Evolutionary conservation across 2,888 invertebrate species (phyloP).

Genomic region (Cerceris ruficornis): DNA sequence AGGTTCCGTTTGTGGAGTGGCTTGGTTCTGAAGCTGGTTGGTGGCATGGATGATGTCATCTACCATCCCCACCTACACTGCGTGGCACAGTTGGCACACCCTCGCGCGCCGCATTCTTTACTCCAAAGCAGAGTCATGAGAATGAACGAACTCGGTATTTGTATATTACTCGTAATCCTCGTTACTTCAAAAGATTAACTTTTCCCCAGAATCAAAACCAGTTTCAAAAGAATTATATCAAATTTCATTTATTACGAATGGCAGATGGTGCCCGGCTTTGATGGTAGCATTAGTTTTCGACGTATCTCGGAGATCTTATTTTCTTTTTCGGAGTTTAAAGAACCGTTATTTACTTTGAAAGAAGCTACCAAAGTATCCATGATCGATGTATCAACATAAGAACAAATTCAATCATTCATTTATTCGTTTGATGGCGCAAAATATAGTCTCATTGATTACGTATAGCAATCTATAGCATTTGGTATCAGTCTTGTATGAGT

Average conservation of each 20-base stretch:
- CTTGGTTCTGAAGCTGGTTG: conserved; percentile 81
- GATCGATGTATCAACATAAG: conserved; percentile 64
- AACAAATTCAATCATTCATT: conserved; percentile 44
- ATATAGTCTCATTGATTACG: too few species aligned
- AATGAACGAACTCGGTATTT: conserved; percentile 82
- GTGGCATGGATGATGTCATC: conserved; percentile 81
- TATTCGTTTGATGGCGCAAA: neutral
- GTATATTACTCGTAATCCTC: conserved; percentile 82
- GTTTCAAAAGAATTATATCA: conserved; percentile 50
- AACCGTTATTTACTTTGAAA: conserved; percentile 42
- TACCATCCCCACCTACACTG: conserved; percentile 81
- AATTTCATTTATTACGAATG: conserved; percentile 32
- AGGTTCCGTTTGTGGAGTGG: conserved; percentile 81
- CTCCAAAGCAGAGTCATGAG: conserved; percentile 82
- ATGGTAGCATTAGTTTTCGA: conserved; percentile 55
- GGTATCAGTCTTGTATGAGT: too few species aligned
- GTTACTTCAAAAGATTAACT: conserved; percentile 80
- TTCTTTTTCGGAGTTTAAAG: conserved; percentile 48
- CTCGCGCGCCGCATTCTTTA: conserved; percentile 82
- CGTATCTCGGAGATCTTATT: conserved; percentile 44
- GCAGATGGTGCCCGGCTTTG: conserved; percentile 12
- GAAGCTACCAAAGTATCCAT: conserved; percentile 52
- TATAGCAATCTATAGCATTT: too few species aligned
- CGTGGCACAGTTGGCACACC: conserved; percentile 81
- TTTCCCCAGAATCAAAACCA: conserved; percentile 70